Evolutionary conservation across 2,113 vertebrate species (phyloP), one percentile per base, ranked within the genome.

Genomic region (Equus przewalskii): DNA sequence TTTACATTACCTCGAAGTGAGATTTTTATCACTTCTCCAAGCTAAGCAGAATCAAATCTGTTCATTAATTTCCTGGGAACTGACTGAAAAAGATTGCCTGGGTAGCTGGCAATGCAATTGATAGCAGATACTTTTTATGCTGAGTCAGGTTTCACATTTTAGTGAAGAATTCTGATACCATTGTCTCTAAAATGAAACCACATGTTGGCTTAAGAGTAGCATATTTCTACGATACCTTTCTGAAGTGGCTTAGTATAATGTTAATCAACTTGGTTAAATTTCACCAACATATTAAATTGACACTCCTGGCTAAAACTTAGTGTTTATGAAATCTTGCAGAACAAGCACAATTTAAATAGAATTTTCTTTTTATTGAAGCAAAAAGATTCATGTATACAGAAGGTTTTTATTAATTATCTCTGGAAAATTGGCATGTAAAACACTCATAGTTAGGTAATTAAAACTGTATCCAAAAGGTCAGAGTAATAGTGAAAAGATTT

Each of bases 31-130:
- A 92, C 41, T 95, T 96, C 56, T 64, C 67, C 67, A 97, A 97
- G 83, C 83, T 95, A 97, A 98, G 93, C 96, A 96, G 70, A 97
- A 97, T 90, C 84, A 87, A 88, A 95, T 72, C 83, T 95, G 65
- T 81, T 97, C 98, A 97, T 94, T 97, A 97, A 96, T 97, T 97
- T 97, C 89, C 86, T 94, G 93, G 91, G 91, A 95, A 92, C 91
- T 80, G 79, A 89, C 94, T 75, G 75, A 84, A 95, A 93, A 91
- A 75, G 22, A 51, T 56, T 97, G 30, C 46, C 54, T 81, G 41
- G 33, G 30, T 49, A 72, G 24, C n/a, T 16, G 67, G 13, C 56
- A 84, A 21, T 44, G 46, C 54, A 85, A 97, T 11, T 92, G 88
- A 95, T 22, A 94, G 41, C 54, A 78, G 30, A 58, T 94, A 28